Percentiles rank a stretch among this genome's conserved stretches.
phyloP scores from a whole-genome alignment of 2,113 vertebrate species.

The Grammomys surdaster region DNA sequence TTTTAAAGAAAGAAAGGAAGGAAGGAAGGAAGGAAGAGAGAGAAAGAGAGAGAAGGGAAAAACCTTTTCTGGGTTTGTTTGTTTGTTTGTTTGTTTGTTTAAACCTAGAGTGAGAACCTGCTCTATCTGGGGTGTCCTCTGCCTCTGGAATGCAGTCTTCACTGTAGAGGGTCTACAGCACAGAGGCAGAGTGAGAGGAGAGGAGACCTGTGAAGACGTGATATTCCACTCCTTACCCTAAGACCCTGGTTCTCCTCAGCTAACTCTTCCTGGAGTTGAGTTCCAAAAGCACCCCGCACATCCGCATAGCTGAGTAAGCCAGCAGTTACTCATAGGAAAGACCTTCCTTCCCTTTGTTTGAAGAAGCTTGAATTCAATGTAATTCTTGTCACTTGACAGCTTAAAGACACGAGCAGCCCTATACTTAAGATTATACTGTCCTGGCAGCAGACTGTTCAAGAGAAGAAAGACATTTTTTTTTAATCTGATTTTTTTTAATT shows the following conservation, averaged over 20 bases:
- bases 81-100: not conserved
- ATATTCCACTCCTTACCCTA: not conserved
- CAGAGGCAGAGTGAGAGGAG: not conserved
- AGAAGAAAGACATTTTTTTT: not conserved
- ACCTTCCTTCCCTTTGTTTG: not conserved
- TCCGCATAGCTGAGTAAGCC: not conserved
- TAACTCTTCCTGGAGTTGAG: not conserved
- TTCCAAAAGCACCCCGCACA: not conserved
- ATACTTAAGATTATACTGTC: not conserved
- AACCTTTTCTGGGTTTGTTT: not conserved
- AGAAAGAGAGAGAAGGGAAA: not conserved
- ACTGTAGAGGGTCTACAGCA: too few species aligned
- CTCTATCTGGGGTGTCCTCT: not conserved
- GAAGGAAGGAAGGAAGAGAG: too few species aligned
- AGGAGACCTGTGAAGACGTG: not conserved
- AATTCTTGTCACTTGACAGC: not conserved
- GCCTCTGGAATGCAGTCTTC: not conserved
- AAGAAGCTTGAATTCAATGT: not conserved
- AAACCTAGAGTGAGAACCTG: not conserved
- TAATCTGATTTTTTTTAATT: not conserved
- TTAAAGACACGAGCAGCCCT: not conserved
- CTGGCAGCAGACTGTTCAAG: not conserved
- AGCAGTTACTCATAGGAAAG: too few species aligned
- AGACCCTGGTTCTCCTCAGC: not conserved
- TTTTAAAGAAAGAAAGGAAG: too few species aligned